phyloP scores from a whole-genome alignment of 1,140 invertebrate species.

The Drosophila rufa region DNA sequence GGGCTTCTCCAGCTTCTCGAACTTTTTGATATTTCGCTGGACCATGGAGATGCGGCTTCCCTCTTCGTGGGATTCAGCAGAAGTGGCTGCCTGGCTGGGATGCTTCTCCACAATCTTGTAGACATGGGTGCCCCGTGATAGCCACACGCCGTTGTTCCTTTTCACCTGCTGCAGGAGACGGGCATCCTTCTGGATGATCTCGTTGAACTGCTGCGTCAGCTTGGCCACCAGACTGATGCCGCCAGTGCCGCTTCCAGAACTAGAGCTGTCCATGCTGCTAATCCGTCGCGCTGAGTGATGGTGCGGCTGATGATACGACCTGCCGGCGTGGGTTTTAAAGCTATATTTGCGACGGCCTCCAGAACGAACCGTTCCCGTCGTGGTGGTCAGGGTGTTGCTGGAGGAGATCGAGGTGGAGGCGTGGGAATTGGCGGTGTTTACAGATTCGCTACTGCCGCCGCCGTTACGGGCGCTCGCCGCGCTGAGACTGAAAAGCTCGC shows the following conservation, averaged over 20 bases:
- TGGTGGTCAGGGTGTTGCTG: slow-evolving; percentile 20
- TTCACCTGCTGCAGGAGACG: slow-evolving; percentile 84
- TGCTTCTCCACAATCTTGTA: slow-evolving; percentile 79
- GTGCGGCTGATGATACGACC: slow-evolving; percentile 65
- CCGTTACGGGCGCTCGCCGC: slow-evolving; percentile 55
- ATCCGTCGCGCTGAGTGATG: slow-evolving; percentile 56
- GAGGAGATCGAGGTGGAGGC: slow-evolving; percentile 36
- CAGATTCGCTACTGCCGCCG: slow-evolving; percentile 68
- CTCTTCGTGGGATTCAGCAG: too few relatives aligned
- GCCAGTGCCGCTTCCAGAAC: background rate
- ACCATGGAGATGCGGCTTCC: slow-evolving; percentile 66
- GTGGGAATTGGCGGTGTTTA: slow-evolving; percentile 52
- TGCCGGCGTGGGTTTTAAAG: slow-evolving; percentile 83
- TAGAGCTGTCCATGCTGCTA: slow-evolving; percentile 13
- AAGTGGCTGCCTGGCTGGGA: background rate
- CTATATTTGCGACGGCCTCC: slow-evolving; percentile 76
- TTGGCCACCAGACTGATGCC: slow-evolving; percentile 83
- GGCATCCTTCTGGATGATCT: slow-evolving; percentile 84
- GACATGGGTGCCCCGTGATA: slow-evolving; percentile 71
- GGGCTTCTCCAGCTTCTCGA: slow-evolving; percentile 84
- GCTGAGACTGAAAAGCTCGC: slow-evolving; percentile 48
- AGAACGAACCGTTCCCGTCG: slow-evolving; percentile 38
- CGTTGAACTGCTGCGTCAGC: slow-evolving; percentile 86
- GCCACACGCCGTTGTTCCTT: slow-evolving; percentile 74
- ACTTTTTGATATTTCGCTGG: slow-evolving; percentile 85